These are phyloP conservation scores for Gobius niger DNA, from an alignment of 2,113 vertebrate species.

Conservation along the genomic window DNA sequence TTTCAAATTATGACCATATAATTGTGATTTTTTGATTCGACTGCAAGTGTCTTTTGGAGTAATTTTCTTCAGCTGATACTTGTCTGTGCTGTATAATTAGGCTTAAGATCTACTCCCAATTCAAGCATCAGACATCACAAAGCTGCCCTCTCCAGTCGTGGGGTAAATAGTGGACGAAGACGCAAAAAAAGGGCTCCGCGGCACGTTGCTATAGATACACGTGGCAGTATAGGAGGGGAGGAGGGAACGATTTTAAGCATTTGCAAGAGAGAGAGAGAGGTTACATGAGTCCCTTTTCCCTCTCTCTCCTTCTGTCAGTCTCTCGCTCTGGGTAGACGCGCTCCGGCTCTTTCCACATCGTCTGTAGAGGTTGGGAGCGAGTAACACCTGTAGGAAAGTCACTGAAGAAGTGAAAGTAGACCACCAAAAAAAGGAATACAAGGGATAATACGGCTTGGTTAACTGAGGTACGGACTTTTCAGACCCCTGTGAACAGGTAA, in stretches of 20 bases:
- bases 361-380: conserved; percentile 8
- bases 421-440: neutral
- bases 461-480: conserved; percentile 11
- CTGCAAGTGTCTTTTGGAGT: neutral
- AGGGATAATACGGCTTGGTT: conserved; percentile 5
- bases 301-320: conserved; percentile 43
- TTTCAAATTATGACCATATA: too few relatives aligned
- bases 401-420: conserved; percentile 8
- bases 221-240: conserved; percentile 32
- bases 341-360: conserved; percentile 32
- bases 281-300: conserved; percentile 30
- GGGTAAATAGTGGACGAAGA: conserved; percentile 14
- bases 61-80: neutral
- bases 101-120: neutral
- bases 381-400: conserved; percentile 1
- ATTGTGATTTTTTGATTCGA: too few relatives aligned
- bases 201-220: neutral
- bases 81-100: neutral
- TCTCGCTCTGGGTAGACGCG: conserved; percentile 34
- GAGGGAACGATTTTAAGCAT: conserved; percentile 24
- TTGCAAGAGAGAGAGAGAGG: conserved; percentile 30
- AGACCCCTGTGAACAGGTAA: conserved; percentile 50
- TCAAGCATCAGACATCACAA: neutral
- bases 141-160: neutral
- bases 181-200: conserved; percentile 2